A percentile compares a stretch with the other conserved stretches of the same genome.
phyloP scores from a whole-genome alignment of 2,888 invertebrate species.

The Dendrolimus pini region DNA sequence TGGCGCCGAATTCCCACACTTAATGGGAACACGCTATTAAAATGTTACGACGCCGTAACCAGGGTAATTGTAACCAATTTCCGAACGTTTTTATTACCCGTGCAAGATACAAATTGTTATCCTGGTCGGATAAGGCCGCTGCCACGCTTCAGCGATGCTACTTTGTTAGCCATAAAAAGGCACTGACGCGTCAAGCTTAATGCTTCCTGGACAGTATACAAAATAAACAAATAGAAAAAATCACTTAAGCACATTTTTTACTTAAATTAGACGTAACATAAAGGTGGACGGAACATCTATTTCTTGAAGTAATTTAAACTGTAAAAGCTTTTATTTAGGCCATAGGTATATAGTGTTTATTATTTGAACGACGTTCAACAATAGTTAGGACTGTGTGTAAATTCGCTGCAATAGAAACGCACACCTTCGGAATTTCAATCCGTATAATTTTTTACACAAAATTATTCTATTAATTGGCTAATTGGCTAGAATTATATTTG shows the following conservation, averaged over 20 bases:
- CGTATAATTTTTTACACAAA: too few species aligned
- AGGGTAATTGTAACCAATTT: conserved; percentile 70
- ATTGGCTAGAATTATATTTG: too few species aligned
- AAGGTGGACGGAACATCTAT: too few species aligned
- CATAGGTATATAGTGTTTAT: too few species aligned
- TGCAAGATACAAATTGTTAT: conserved; percentile 65
- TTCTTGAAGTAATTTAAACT: too few species aligned
- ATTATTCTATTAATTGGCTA: too few species aligned
- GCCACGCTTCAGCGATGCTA: conserved; percentile 33
- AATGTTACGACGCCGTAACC: conserved; percentile 66
- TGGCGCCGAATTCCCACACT: conserved; percentile 47
- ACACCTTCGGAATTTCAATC: too few species aligned
- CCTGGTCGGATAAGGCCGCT: conserved; percentile 35
- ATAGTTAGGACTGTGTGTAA: too few species aligned
- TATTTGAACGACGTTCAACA: too few species aligned
- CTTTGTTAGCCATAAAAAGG: conserved; percentile 27
- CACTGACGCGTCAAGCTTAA: conserved; percentile 12
- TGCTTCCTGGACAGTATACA: neutral
- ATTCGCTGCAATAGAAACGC: too few species aligned
- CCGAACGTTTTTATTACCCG: conserved; percentile 64
- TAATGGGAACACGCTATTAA: conserved; percentile 59
- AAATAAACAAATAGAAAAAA: neutral
- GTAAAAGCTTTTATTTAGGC: too few species aligned
- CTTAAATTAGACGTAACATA: too few species aligned
- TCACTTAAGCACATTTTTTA: neutral